Conservation (phyloP, 37 sponge, comb jelly and placozoan genomes). For the Mnemiopsis leidyi region DNA sequence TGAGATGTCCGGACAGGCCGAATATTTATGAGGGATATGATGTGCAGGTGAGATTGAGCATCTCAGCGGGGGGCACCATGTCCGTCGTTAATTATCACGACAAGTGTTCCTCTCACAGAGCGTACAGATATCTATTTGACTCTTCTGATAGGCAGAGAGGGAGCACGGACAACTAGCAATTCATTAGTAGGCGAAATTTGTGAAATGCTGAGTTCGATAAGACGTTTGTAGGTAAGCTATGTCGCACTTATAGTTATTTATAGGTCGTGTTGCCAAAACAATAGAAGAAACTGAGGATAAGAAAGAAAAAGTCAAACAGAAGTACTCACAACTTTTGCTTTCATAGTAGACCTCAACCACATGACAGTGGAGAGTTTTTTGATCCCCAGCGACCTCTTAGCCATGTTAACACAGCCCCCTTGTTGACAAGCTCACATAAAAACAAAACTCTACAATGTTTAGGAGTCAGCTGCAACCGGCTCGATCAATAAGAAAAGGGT, state of each 20-base stretch:
- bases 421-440: not conserved
- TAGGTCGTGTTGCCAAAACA: too few relatives aligned
- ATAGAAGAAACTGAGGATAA: too few relatives aligned
- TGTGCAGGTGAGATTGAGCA: not conserved
- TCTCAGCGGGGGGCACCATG: not conserved
- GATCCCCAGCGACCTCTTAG: not conserved
- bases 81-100: not conserved
- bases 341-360: not conserved
- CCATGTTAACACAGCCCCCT: not conserved
- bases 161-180: too few relatives aligned
- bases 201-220: too few relatives aligned
- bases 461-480: not conserved
- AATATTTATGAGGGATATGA: not conserved
- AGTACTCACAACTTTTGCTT: constrained; percentile 14
- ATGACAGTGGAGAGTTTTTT: not conserved
- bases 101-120: not conserved
- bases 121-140: not conserved
- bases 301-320: too few relatives aligned
- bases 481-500: not conserved
- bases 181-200: too few relatives aligned
- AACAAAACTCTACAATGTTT: not conserved
- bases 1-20: not conserved
- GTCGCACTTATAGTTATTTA: too few relatives aligned
- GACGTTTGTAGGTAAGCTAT: too few relatives aligned
- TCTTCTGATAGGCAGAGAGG: too few relatives aligned